phyloP scores from a whole-genome alignment of 2,888 invertebrate genomes.

The Pollenia amentaria region DNA sequence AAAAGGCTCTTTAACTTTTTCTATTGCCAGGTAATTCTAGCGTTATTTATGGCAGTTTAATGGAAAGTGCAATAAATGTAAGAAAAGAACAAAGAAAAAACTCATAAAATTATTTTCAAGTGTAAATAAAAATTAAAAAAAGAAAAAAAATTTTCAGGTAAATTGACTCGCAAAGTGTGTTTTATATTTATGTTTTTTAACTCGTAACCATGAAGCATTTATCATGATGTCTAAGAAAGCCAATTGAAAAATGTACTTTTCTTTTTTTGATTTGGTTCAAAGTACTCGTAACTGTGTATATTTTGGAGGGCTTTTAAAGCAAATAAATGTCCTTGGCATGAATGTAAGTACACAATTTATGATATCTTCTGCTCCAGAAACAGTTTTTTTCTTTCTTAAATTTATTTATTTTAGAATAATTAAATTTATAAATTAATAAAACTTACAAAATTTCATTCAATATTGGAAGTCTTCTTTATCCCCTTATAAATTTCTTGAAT shows the following conservation, averaged over 20 bases:
- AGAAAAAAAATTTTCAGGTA: not conserved
- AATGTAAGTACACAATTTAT: not conserved
- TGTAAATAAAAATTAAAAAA: not conserved
- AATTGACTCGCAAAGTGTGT: not conserved
- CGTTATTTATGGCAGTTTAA: not conserved
- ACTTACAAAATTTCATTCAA: too few species aligned
- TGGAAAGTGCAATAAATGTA: not conserved
- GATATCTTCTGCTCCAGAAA: too few species aligned
- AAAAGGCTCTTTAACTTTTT: constrained; percentile 2
- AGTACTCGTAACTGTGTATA: not conserved
- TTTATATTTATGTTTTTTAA: not conserved
- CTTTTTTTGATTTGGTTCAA: not conserved
- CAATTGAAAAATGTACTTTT: not conserved
- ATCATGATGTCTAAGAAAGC: not conserved
- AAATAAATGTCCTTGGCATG: not conserved
- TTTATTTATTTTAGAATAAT: too few species aligned
- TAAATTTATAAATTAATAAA: too few species aligned
- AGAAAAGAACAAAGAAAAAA: not conserved
- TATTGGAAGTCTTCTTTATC: too few species aligned
- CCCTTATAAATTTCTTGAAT: too few species aligned
- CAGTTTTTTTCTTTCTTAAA: too few species aligned
- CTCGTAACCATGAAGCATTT: not conserved
- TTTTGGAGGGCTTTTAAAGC: not conserved
- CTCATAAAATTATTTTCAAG: not conserved
- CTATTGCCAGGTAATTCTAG: not conserved